A percentile compares a stretch with the other conserved stretches of the same genome.
Evolutionary conservation across 1,140 invertebrate species (phyloP).

Genomic region (Pomacea maculata): DNA sequence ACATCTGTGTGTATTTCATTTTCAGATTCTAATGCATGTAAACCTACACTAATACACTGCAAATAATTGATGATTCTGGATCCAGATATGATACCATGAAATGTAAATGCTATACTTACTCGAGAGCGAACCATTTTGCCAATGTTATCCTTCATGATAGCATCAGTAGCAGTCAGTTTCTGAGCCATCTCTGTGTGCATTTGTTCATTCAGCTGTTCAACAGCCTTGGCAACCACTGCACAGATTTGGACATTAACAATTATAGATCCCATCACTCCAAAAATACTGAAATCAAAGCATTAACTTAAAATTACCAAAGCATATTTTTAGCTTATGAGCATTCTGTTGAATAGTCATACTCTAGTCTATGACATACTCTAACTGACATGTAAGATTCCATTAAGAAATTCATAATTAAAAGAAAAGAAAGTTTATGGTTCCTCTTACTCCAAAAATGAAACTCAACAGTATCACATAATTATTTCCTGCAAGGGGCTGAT

Average conservation of each 20-base stretch:
- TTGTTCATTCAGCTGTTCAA: conserved; percentile 76
- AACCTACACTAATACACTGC: no score
- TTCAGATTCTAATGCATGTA: no score
- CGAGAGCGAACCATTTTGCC: conserved; percentile 79
- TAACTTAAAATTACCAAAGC: not conserved
- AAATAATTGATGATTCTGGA: no score
- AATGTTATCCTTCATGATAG: conserved; percentile 81
- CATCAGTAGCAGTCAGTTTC: conserved; percentile 77
- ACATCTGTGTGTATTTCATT: no score
- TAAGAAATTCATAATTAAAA: no score
- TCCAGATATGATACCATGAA: not conserved
- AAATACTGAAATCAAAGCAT: conserved; percentile 1
- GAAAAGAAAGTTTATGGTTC: no score
- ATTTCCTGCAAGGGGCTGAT: not conserved
- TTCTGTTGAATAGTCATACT: no score
- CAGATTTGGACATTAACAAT: conserved; percentile 1
- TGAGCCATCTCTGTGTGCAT: conserved; percentile 76
- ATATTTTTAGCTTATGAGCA: no score
- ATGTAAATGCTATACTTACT: conserved; percentile 64
- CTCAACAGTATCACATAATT: not conserved
- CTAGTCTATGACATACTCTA: no score
- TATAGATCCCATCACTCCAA: no score
- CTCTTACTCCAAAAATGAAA: not conserved
- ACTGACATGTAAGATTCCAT: no score
- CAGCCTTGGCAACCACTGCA: conserved; percentile 61